These are phyloP conservation scores for Polia nebulosa DNA, from an alignment of 2,888 invertebrate genomes.

Conservation along the genomic window DNA sequence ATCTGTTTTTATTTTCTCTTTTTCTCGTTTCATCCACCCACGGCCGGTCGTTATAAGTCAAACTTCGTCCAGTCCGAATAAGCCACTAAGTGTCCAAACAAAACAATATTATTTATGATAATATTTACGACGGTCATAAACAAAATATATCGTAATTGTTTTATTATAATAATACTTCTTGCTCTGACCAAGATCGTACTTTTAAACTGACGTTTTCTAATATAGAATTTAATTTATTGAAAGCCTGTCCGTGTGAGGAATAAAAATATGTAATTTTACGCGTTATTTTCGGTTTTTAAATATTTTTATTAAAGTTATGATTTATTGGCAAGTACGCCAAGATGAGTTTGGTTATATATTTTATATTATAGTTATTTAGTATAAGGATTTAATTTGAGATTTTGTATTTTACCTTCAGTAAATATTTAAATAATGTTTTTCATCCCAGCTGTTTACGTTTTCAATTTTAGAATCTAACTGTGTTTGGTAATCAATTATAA, in stretches of 20 bases:
- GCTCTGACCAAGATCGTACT: conserved; percentile 4
- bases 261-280: conserved; percentile 16
- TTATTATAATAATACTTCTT: conserved; percentile 40
- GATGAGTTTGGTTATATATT: background rate
- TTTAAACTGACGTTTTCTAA: conserved; percentile 40
- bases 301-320: conserved; percentile 1
- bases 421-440: background rate
- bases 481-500: background rate
- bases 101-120: conserved; percentile 54
- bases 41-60: conserved; percentile 36
- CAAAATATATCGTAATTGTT: conserved; percentile 56
- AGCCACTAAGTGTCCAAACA: conserved; percentile 52
- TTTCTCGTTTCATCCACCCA: conserved; percentile 25
- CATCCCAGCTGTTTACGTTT: background rate
- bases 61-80: conserved; percentile 39
- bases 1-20: conserved; percentile 27
- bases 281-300: background rate
- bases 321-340: conserved; percentile 15
- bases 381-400: background rate
- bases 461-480: conserved; percentile 2
- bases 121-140: conserved; percentile 54
- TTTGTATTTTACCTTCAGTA: background rate
- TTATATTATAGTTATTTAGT: background rate
- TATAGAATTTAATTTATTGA: conserved; percentile 28
- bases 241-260: conserved; percentile 19